These are phyloP conservation scores for Arge pagana DNA, from an alignment of 2,888 invertebrate species.

Conservation along the genomic window DNA sequence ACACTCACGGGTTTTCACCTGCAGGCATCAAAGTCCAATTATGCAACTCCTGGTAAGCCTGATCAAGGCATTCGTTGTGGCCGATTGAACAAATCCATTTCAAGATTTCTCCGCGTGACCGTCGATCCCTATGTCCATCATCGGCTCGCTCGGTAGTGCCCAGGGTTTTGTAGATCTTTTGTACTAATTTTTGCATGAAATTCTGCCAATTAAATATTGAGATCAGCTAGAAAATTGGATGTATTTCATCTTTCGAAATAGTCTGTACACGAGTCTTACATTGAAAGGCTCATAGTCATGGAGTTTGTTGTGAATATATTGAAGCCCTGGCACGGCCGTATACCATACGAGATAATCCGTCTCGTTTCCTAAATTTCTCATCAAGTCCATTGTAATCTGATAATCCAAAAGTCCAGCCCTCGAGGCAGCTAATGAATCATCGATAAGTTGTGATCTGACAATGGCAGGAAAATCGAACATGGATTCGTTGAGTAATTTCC, in stretches of 20 bases:
- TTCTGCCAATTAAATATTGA: constrained; percentile 41
- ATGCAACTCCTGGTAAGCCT: constrained; percentile 37
- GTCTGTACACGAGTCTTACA: constrained; percentile 50
- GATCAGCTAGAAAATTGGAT: constrained; percentile 32
- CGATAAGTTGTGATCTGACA: constrained; percentile 71
- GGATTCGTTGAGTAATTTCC: constrained; percentile 63
- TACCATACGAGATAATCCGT: constrained; percentile 67
- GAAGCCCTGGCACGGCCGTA: constrained; percentile 64
- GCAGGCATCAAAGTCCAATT: constrained; percentile 40
- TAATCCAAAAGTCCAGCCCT: constrained; percentile 64
- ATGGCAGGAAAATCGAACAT: constrained; percentile 64
- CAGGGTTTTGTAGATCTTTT: constrained; percentile 39
- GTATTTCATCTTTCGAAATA: constrained; percentile 25
- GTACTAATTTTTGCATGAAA: constrained; percentile 42
- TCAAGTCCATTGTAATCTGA: constrained; percentile 62
- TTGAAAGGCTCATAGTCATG: constrained; percentile 65
- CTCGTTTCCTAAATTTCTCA: constrained; percentile 60
- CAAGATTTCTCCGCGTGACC: constrained; percentile 42
- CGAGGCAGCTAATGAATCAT: constrained; percentile 69
- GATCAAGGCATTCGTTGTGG: constrained; percentile 43
- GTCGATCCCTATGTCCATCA: constrained; percentile 40
- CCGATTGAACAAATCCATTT: constrained; percentile 50
- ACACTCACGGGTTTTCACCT: constrained; percentile 12
- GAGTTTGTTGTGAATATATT: constrained; percentile 64
- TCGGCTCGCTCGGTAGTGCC: constrained; percentile 37